phyloP scores from a whole-genome alignment of 1,140 invertebrate genomes.

The Magallana angulata region DNA sequence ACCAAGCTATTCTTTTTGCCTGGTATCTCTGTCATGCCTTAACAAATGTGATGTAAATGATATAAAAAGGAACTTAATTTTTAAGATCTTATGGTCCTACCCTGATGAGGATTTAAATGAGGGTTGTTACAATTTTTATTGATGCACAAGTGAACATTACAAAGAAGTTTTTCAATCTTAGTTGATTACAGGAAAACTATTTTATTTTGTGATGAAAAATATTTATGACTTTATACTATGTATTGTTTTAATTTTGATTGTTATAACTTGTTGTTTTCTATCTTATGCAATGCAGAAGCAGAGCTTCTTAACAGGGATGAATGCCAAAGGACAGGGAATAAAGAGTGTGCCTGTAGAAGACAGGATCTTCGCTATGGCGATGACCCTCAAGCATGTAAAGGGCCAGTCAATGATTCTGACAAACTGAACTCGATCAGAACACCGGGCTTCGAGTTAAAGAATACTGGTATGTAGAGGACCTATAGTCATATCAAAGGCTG shows the following conservation, averaged over 20 bases:
- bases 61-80: too few species aligned
- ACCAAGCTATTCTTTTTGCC: too few species aligned
- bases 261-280: too few species aligned
- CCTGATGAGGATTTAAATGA: too few species aligned
- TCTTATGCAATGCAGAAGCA: neutral
- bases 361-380: neutral
- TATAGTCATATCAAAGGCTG: too few species aligned
- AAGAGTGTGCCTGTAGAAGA: conserved; percentile 5
- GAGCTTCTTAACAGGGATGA: conserved; percentile 2
- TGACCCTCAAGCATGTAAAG: conserved; percentile 10
- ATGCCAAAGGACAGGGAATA: neutral
- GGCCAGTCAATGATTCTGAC: neutral
- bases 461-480: neutral
- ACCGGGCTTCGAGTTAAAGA: neutral
- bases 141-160: too few species aligned
- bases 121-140: too few species aligned
- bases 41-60: too few species aligned
- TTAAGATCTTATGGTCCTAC: too few species aligned
- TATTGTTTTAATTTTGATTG: neutral
- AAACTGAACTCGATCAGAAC: neutral
- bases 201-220: neutral
- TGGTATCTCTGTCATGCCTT: too few species aligned
- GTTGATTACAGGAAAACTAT: neutral
- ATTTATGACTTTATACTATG: neutral
- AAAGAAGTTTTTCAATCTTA: too few species aligned